These are phyloP conservation scores for Limosa lapponica DNA, from an alignment of 2,797 vertebrate genomes.

Conservation along the genomic window DNA sequence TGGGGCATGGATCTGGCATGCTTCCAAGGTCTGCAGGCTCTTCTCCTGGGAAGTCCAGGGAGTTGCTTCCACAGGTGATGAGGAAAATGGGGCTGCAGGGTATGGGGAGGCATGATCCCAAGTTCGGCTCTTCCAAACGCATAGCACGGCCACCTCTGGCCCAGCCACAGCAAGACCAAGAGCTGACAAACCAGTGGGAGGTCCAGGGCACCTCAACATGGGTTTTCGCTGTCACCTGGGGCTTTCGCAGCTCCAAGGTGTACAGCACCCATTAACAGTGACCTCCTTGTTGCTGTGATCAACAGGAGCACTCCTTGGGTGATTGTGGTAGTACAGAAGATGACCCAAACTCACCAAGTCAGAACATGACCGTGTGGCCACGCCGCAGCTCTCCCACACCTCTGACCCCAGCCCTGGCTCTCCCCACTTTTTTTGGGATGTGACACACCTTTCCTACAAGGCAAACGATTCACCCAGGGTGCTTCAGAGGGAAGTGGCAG, in stretches of 20 bases:
- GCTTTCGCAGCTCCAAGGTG: neutral
- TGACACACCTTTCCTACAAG: neutral
- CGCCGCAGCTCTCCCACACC: neutral
- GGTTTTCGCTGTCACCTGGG: neutral
- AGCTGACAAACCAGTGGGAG: neutral
- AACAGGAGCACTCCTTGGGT: neutral
- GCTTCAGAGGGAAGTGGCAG: neutral
- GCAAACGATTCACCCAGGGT: neutral
- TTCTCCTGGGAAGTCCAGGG: neutral
- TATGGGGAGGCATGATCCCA: no score
- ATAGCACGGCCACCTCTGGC: neutral
- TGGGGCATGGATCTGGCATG: neutral
- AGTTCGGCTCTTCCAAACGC: neutral
- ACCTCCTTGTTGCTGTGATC: neutral
- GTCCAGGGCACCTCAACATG: neutral
- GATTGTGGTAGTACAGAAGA: neutral
- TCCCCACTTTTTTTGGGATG: neutral
- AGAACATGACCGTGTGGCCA: accelerated
- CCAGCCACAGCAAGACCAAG: neutral
- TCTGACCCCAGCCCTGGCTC: neutral
- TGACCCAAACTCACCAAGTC: neutral
- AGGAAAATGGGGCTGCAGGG: neutral
- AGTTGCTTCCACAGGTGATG: neutral
- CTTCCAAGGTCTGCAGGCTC: neutral
- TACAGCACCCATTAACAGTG: accelerated